Base-by-base conservation (phyloP, 2,888 invertebrate species). In the Calliphora vomitoria region DNA sequence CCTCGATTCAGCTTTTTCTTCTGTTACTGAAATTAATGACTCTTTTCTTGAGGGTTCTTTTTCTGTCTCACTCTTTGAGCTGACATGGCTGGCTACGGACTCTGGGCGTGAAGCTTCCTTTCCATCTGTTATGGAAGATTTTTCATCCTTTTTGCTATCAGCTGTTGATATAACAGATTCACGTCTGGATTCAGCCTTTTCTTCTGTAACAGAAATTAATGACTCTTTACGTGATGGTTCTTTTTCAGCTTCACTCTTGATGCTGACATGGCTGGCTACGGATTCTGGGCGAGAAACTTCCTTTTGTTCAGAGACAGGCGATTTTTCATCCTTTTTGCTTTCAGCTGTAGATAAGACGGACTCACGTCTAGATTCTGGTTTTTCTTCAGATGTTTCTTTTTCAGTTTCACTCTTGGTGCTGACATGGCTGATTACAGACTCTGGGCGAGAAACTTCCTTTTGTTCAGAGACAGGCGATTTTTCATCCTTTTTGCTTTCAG, bases 371-470 rank as follows among this genome's bases (percentile, higher is more conserved):
- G 11, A 84, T 41, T 68, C 85, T 3, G 11, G 0, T 13, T 11
- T 13, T 44, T 44, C 88, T 11, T 88, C 88, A 8, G 38, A 82
- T 25, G 66, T 58, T 8, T n/a, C 71, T 4, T 84, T 76, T 50
- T 55, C 55, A 0, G 25, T 10, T 1, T 38, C 64, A 25, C 58
- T 50, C 10, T 55, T 55, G 10, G 68, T 64, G 31, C 83, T 83
- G 18, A 25, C 62, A 44, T 44, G 44, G 11, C 44, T 44, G 44
- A 68, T 5, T 47, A 58, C 88, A 0, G 92, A 90, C 4, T 89
- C 85, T 1, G 91, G 91, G 38, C 92, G 92, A 0, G 93, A 91
- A 15, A 90, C 90, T n/a, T 91, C 92, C 25, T 18, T 60, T 71
- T 90, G 88, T 53, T 79, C 68, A 20, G 82, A 47, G 8, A 80